phyloP scores from a whole-genome alignment of 2,888 invertebrate species.

The Stenolophus ochropezus region DNA sequence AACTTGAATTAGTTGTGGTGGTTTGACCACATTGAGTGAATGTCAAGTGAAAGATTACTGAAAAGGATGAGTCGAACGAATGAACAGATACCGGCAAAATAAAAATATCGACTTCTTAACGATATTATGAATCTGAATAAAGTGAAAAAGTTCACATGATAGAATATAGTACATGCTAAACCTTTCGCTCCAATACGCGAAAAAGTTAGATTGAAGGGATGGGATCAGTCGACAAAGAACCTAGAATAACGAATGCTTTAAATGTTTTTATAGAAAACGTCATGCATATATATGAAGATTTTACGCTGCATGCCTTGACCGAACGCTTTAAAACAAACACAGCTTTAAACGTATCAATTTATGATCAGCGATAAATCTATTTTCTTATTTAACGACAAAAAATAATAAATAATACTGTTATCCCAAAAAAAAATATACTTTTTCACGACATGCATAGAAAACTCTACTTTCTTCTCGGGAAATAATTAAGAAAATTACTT shows the following conservation, averaged over 20 bases:
- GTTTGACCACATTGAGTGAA: constrained; percentile 31
- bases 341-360: too few relatives aligned
- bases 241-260: not conserved
- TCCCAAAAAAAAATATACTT: too few relatives aligned
- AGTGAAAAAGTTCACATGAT: not conserved
- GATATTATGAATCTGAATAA: constrained; percentile 24
- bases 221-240: not conserved
- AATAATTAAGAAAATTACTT: too few relatives aligned
- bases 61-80: constrained; percentile 8
- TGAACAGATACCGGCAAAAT: not conserved
- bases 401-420: too few relatives aligned
- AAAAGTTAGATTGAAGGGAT: not conserved
- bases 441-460: too few relatives aligned
- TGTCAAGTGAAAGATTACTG: constrained; percentile 6
- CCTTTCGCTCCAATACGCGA: not conserved
- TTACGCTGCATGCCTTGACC: not conserved
- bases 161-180: not conserved
- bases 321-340: not conserved
- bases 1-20: constrained; percentile 34
- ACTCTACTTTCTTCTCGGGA: too few relatives aligned
- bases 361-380: too few relatives aligned
- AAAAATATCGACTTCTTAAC: constrained; percentile 13
- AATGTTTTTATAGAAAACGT: not conserved
- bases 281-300: not conserved
- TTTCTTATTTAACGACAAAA: too few relatives aligned